phyloP scores from a whole-genome alignment of 1,140 invertebrate genomes.

The Lerema accius region DNA sequence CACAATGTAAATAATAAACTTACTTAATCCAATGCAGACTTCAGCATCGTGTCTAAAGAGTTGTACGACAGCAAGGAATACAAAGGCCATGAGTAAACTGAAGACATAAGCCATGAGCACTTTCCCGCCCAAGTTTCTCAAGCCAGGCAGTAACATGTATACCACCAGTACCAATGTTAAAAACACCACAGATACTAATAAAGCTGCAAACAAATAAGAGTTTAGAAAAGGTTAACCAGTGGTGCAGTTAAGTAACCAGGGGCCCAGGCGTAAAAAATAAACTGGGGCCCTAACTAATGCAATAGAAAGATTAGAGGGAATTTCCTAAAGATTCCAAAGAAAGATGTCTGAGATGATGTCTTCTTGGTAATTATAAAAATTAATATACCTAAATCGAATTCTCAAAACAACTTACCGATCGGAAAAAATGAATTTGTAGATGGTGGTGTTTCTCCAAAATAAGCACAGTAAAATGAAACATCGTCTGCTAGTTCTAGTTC shows the following conservation, averaged over 20 bases:
- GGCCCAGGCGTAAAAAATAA: no score
- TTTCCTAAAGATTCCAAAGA: no score
- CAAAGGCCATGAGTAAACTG: slow-evolving; percentile 50
- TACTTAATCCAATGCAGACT: slow-evolving; percentile 44
- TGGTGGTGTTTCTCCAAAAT: not conserved
- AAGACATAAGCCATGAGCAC: slow-evolving; percentile 65
- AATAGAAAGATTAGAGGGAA: no score
- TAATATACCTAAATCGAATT: no score
- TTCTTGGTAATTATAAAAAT: no score
- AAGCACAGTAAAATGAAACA: slow-evolving; percentile 1
- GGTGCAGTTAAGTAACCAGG: no score
- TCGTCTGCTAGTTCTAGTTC: not conserved
- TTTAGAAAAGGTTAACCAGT: no score
- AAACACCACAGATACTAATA: slow-evolving; percentile 60
- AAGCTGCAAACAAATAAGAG: slow-evolving; percentile 49
- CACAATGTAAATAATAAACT: slow-evolving; percentile 37
- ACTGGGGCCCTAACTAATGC: no score
- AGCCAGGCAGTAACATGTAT: slow-evolving; percentile 56
- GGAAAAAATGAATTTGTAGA: slow-evolving; percentile 17
- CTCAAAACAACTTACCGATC: not conserved
- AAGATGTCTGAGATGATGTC: no score
- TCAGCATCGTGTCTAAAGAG: not conserved
- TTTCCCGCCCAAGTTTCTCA: slow-evolving; percentile 62
- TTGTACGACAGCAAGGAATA: slow-evolving; percentile 41
- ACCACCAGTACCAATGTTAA: slow-evolving; percentile 59